Evolutionary conservation across 2,888 invertebrate species (phyloP), one percentile per base, ranked within the genome.

Genomic region (Apamea crenata): DNA sequence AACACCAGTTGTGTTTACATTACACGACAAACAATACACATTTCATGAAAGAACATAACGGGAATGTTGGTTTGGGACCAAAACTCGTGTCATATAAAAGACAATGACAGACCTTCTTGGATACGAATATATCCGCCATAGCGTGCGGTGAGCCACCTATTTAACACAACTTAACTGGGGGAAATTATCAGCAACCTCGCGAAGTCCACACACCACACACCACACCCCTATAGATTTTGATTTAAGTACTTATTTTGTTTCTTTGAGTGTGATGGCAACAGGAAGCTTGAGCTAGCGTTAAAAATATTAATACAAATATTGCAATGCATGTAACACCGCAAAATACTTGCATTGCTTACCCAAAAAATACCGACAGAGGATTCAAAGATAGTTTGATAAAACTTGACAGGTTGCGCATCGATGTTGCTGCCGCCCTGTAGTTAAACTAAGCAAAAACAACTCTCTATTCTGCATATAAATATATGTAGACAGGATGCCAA

Each of bases 181-280:
- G 32, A 75, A 74, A 74, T 68, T 70, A 59, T 68, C 71, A 84
- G 61, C 56, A 63, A 80, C 63, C 80, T 67, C 75, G 66, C 47
- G 81, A 16, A 70, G 72, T 75, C n/a, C n/a, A n/a, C n/a, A n/a
- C n/a, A n/a, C 69, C 74, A 69, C 66, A 59, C 78, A 82, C 56
- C 79, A 76, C 84, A 79, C 50, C 71, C 36, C 72, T 44, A 71
- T 71, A 85, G 63, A 71, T 74, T 74, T 83, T 74, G 61, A 76
- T 76, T 76, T 36, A n/a, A n/a, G n/a, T n/a, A 67, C 65, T 86
- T 76, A 61, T 70, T 82, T 74, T 56, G n/a, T 74, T 86, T 77
- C 67, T 85, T 74, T 44, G 67, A 72, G 71, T 81, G 74, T 79
- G 76, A 77, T 81, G 66, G 72, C 77, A 79, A 78, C 44, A 65